A percentile compares a stretch with the other conserved stretches of the same genome.
These are phyloP conservation scores for Manis pentadactyla DNA, from an alignment of 2,797 vertebrate genomes.

Conservation along the genomic window DNA sequence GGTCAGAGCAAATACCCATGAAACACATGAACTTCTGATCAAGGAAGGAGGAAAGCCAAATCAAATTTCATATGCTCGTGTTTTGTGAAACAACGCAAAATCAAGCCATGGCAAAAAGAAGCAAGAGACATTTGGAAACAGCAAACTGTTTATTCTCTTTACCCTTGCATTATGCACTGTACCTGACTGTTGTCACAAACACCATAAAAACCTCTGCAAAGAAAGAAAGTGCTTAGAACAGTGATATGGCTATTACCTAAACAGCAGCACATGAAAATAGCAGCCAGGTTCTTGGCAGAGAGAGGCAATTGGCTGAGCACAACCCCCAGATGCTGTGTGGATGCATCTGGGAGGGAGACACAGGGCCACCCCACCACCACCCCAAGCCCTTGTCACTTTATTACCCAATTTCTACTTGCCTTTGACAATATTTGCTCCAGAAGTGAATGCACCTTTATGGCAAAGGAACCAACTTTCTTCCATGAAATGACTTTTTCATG, in stretches of 20 bases:
- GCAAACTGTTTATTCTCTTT: neutral
- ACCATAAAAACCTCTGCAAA: neutral
- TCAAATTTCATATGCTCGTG: constrained; percentile 32
- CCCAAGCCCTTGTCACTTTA: constrained; percentile 51
- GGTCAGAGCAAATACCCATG: constrained; percentile 60
- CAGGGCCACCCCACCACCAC: constrained; percentile 22
- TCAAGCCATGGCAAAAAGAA: neutral
- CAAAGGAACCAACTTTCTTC: neutral
- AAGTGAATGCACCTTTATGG: fast-evolving
- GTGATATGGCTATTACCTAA: constrained; percentile 35
- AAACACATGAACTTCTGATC: constrained; percentile 73
- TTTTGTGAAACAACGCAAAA: constrained; percentile 65
- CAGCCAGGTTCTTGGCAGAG: constrained; percentile 72
- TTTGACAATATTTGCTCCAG: neutral
- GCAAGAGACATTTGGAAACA: constrained; percentile 17
- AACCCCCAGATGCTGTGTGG: fast-evolving
- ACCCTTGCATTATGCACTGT: fast-evolving
- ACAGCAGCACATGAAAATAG: constrained; percentile 64
- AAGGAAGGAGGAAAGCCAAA: neutral
- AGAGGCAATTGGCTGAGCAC: constrained; percentile 54
- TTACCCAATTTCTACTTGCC: neutral
- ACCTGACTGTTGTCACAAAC: neutral
- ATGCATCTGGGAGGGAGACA: neutral
- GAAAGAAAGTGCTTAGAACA: constrained; percentile 52
- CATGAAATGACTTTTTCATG: neutral